Base-by-base conservation (phyloP, 2,888 invertebrate species). In the Cerastis leucographa region DNA sequence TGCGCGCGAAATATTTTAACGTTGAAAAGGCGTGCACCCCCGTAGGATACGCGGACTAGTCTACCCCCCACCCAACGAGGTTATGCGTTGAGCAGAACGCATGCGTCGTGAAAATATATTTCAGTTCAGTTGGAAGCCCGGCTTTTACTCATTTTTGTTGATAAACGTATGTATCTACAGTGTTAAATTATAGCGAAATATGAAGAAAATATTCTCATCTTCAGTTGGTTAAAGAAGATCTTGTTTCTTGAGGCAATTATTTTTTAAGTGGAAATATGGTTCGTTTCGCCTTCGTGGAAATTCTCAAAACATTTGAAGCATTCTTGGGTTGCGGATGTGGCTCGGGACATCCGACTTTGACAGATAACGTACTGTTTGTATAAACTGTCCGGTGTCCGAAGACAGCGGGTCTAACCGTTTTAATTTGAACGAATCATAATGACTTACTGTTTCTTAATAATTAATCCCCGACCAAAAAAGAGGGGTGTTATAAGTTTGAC, bases 41-140 rank as follows among this genome's bases (percentile, higher is more conserved):
- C 83, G 67, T 56, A 76, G 73, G 84, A 56, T 25, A 70, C 86
- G 74, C 84, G 87, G 61, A 67, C n/a, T 70, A 12, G n/a, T 87
- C 86, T 88, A 86, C 87, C 88, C 82, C 88, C 88, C 86, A 78
- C 84, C 88, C 84, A 35, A 25, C 12, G 69, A 83, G 72, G 73
- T 67, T 79, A 61, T 71, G 59, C 70, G 77, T 68, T 64, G 73
- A 61, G 17, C 46, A 77, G 62, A 51, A 82, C 88, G 88, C 88
- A 88, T 88, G 88, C 88, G 88, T 86, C 49, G 71, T 35, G 59
- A 51, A 72, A 82, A 83, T 83, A 76, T 78, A 81, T 84, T 77
- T 73, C 73, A 71, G 77, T 59, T 70, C 49, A 67, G 49, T 65
- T 68, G 35, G 69, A 71, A 78, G 19, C 25, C 70, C n/a, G 6